Percentiles rank a stretch among this genome's conserved stretches.
phyloP scores from a whole-genome alignment of 2,113 vertebrate genomes.

The Sinocyclocheilus maitianheensis region DNA sequence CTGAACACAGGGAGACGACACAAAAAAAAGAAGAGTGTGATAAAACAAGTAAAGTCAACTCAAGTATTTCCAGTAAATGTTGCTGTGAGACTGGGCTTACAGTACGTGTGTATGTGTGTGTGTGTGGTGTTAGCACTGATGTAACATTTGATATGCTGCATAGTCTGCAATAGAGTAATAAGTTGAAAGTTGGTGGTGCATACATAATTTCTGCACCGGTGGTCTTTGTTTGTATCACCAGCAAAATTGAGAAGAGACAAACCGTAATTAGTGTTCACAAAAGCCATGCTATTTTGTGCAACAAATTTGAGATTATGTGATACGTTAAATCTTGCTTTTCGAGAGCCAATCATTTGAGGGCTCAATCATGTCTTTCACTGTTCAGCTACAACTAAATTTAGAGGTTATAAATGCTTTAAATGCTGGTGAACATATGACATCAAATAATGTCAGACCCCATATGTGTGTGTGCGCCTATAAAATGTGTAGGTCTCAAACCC shows the following conservation, averaged over 20 bases:
- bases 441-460: slow-evolving; percentile 26
- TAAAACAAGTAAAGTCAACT: slow-evolving; percentile 41
- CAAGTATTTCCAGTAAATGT: slow-evolving; percentile 59
- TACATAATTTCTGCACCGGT: slow-evolving; percentile 43
- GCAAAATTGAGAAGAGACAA: slow-evolving; percentile 18
- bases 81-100: slow-evolving; percentile 40
- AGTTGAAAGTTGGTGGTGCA: slow-evolving; percentile 51
- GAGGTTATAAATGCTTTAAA: slow-evolving; percentile 41
- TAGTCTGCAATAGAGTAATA: slow-evolving; percentile 63
- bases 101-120: slow-evolving; percentile 34
- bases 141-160: slow-evolving; percentile 66
- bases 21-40: background rate
- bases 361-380: slow-evolving; percentile 5
- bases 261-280: slow-evolving; percentile 1
- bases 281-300: slow-evolving; percentile 40
- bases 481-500: background rate
- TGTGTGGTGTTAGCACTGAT: slow-evolving; percentile 36
- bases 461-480: slow-evolving; percentile 27
- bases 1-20: background rate
- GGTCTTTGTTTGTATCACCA: slow-evolving; percentile 21
- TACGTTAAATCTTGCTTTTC: background rate
- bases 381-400: slow-evolving; percentile 10
- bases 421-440: slow-evolving; percentile 55
- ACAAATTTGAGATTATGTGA: background rate
- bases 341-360: slow-evolving; percentile 10